Percentiles rank a stretch among this genome's conserved stretches.
Conservation (phyloP, 1,140 invertebrate species). For the Camponotus vicinus region DNA sequence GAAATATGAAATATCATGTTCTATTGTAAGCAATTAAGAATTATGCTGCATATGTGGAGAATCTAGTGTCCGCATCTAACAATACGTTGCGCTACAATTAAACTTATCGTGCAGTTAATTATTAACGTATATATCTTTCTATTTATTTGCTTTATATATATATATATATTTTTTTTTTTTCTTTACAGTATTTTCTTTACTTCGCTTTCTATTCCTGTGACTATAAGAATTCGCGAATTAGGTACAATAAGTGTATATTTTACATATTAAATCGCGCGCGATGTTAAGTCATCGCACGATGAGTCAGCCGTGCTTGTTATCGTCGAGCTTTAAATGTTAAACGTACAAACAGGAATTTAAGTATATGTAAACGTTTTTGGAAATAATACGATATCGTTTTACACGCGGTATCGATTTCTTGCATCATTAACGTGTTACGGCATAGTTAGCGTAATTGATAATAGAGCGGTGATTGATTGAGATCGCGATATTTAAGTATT, state of each 20-base stretch:
- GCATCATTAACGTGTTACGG: constrained; percentile 42
- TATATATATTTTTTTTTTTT: background rate
- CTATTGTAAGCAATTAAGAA: background rate
- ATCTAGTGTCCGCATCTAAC: background rate
- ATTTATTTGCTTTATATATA: background rate
- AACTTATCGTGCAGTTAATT: constrained; percentile 29
- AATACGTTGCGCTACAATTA: background rate
- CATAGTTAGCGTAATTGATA: constrained; percentile 38
- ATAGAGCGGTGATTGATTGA: constrained; percentile 46
- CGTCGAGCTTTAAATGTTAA: background rate
- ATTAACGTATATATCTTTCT: background rate
- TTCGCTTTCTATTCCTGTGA: background rate
- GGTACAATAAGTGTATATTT: background rate
- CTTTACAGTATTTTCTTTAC: background rate
- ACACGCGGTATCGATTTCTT: constrained; percentile 25
- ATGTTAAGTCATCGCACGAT: background rate
- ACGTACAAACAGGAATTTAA: background rate
- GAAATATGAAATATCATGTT: background rate
- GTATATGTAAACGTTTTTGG: background rate
- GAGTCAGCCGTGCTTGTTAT: background rate
- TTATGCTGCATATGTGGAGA: background rate
- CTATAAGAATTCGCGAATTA: background rate
- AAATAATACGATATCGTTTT: constrained; percentile 37
- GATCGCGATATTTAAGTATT: constrained; percentile 54
- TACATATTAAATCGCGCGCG: background rate